Evolutionary conservation across 2,888 invertebrate species (phyloP).

Genomic region (Himalopsyche japonica): DNA sequence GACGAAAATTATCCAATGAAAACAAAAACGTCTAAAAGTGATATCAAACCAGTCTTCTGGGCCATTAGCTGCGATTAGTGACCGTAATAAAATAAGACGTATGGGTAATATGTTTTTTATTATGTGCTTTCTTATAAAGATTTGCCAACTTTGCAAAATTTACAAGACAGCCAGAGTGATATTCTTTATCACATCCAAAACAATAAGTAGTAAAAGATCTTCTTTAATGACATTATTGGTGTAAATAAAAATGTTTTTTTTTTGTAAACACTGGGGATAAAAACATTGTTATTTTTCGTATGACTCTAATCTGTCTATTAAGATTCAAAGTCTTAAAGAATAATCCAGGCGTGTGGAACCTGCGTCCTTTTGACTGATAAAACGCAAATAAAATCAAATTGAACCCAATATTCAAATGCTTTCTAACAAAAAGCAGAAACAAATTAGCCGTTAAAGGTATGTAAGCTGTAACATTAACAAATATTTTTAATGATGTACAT

Average conservation of each 20-base stretch:
- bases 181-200: neutral
- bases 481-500: too few species aligned
- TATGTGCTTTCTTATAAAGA: neutral
- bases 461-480: too few species aligned
- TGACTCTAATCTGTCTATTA: too few species aligned
- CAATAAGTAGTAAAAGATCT: neutral
- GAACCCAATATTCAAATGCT: too few species aligned
- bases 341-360: too few species aligned
- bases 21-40: neutral
- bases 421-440: too few species aligned
- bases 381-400: too few species aligned
- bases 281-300: too few species aligned
- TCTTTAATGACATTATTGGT: neutral
- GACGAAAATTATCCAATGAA: neutral
- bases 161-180: neutral
- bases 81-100: constrained; percentile 16
- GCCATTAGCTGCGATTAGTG: constrained; percentile 19
- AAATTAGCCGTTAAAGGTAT: too few species aligned
- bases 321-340: too few species aligned
- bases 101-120: constrained; percentile 21
- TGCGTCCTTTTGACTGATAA: too few species aligned
- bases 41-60: constrained; percentile 7
- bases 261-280: neutral
- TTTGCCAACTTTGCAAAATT: neutral
- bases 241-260: neutral